A percentile compares a stretch with the other conserved stretches of the same genome.
Evolutionary conservation across 2,113 vertebrate genomes (phyloP).

Genomic region (Haemorhous mexicanus): DNA sequence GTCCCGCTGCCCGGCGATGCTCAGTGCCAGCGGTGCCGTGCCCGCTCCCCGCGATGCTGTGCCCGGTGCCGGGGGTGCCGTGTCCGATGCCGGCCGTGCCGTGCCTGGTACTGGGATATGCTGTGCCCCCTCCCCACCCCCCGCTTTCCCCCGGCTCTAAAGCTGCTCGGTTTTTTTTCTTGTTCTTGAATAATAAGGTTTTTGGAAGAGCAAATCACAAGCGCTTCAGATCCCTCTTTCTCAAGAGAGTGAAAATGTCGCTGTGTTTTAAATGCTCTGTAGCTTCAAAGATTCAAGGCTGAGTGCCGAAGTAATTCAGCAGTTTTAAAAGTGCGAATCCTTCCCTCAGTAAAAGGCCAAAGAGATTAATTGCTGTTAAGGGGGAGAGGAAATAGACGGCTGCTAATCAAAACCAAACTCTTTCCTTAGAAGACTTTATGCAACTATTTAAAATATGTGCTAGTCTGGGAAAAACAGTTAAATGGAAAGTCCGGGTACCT

Average conservation of each 20-base stretch:
- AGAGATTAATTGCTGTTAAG: slow-evolving; percentile 20
- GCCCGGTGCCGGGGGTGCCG: background rate
- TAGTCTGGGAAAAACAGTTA: slow-evolving; percentile 58
- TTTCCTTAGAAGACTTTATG: slow-evolving; percentile 40
- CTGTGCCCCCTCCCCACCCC: background rate
- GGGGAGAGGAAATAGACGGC: background rate
- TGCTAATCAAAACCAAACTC: slow-evolving; percentile 48
- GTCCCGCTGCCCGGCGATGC: background rate
- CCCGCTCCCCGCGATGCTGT: background rate
- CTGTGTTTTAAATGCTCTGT: slow-evolving; percentile 19
- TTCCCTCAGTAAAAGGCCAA: background rate
- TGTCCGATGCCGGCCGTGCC: too few species aligned
- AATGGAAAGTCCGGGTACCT: slow-evolving; percentile 63
- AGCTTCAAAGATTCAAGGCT: slow-evolving; percentile 3
- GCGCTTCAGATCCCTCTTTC: background rate
- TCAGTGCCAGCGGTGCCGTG: background rate
- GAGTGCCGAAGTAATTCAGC: background rate
- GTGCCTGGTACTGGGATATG: background rate
- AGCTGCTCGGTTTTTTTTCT: background rate
- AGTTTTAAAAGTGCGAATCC: slow-evolving; percentile 20
- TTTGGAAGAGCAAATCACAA: background rate
- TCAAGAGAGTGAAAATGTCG: background rate
- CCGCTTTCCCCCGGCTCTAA: background rate
- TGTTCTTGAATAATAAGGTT: background rate
- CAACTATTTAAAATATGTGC: slow-evolving; percentile 66